Conservation (phyloP, 2,113 vertebrate species). For the Lamprologus sp. region DNA sequence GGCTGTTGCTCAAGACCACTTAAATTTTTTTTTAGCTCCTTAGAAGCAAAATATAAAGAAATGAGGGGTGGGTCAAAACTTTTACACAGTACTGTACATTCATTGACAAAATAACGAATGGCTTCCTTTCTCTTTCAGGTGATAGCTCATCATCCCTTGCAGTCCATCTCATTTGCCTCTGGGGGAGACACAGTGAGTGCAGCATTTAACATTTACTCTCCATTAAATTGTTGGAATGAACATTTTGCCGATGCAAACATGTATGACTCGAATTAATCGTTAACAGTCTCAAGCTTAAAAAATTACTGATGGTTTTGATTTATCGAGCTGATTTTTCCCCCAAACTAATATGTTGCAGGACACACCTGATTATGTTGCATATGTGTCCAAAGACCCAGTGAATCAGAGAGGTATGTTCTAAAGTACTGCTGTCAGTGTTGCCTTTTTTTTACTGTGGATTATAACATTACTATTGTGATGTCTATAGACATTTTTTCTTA, state of each 20-base stretch:
- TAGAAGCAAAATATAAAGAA: neutral
- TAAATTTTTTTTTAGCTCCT: neutral
- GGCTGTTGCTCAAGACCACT: neutral
- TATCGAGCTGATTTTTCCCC: neutral
- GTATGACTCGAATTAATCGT: neutral
- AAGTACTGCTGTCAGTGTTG: neutral
- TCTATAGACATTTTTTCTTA: fast-evolving
- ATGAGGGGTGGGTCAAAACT: neutral
- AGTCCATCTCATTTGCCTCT: constrained; percentile 84
- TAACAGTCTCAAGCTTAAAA: neutral
- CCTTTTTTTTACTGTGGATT: neutral
- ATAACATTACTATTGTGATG: neutral
- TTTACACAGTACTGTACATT: neutral
- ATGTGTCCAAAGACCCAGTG: constrained; percentile 77
- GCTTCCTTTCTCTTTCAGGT: constrained; percentile 58
- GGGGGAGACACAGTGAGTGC: constrained; percentile 81
- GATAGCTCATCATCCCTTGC: constrained; percentile 86
- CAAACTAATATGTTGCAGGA: constrained; percentile 70
- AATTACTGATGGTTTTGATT: neutral
- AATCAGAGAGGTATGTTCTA: constrained; percentile 71
- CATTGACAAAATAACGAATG: neutral
- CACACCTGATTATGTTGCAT: constrained; percentile 78
- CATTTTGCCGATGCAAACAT: neutral
- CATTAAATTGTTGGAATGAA: neutral
- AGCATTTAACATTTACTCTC: neutral